A percentile compares a stretch with the other conserved stretches of the same genome.
These are phyloP conservation scores for Trichomycterus rosablanca DNA, from an alignment of 2,113 vertebrate genomes.

Conservation along the genomic window DNA sequence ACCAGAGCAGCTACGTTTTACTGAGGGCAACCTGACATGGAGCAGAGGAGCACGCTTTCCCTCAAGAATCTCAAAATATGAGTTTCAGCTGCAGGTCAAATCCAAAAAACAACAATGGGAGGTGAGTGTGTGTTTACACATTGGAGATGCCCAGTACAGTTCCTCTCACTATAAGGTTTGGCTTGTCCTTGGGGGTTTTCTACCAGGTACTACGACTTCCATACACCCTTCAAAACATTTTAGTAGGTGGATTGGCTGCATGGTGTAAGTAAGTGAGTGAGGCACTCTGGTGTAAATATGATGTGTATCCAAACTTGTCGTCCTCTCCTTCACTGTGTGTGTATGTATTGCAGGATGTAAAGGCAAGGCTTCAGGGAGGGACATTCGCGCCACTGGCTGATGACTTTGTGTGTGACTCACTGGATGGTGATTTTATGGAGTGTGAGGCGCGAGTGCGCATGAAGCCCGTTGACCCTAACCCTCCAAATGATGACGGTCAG, in stretches of 20 bases:
- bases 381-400: neutral
- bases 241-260: too few species aligned
- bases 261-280: too few species aligned
- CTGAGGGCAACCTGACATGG: slow-evolving; percentile 49
- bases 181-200: neutral
- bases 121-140: slow-evolving; percentile 45
- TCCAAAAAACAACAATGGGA: slow-evolving; percentile 29
- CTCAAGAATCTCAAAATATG: accelerated
- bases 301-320: too few species aligned
- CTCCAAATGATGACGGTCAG: accelerated
- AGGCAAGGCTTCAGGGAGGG: neutral
- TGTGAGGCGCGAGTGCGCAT: slow-evolving; percentile 56
- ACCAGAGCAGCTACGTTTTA: slow-evolving; percentile 42
- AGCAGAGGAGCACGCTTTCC: slow-evolving; percentile 29
- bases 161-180: neutral
- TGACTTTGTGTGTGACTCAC: neutral
- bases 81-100: slow-evolving; percentile 56
- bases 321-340: slow-evolving; percentile 14
- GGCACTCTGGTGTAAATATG: too few species aligned
- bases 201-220: too few species aligned
- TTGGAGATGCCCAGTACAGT: neutral
- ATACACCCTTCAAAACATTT: too few species aligned
- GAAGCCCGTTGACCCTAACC: slow-evolving; percentile 25
- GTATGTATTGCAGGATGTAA: slow-evolving; percentile 13
- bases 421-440: too few species aligned